A percentile compares a stretch with the other conserved stretches of the same genome.
phyloP scores from a whole-genome alignment of 2,797 vertebrate species.

The Champsocephalus esox region DNA sequence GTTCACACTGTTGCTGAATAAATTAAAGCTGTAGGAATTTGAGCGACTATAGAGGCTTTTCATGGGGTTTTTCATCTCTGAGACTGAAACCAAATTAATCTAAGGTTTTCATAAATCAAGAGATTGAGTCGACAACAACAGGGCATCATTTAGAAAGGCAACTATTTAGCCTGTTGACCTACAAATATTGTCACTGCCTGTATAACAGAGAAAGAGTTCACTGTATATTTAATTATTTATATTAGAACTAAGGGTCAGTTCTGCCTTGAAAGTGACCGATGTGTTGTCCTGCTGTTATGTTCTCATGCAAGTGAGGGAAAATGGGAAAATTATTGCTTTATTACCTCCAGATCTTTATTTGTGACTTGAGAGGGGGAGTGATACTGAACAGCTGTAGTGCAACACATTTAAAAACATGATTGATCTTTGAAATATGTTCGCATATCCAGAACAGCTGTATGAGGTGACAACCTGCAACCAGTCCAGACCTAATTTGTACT shows the following conservation, averaged over 20 bases:
- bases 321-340: neutral
- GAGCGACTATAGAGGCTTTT: neutral
- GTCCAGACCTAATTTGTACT: neutral
- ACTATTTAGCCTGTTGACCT: neutral
- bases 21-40: neutral
- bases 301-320: neutral
- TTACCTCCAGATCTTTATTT: neutral
- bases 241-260: neutral
- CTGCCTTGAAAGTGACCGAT: neutral
- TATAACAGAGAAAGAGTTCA: neutral
- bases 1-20: neutral
- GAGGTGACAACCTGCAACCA: conserved; percentile 13
- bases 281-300: neutral
- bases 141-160: neutral
- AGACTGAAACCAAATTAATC: neutral
- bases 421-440: conserved; percentile 10
- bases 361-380: neutral
- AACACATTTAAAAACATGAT: neutral
- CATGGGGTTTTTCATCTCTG: conserved; percentile 23
- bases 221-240: neutral
- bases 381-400: conserved; percentile 10
- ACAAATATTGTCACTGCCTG: neutral
- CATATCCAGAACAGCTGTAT: conserved; percentile 20
- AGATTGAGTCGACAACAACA: neutral
- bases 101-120: neutral